Percentiles rank a stretch among this genome's conserved stretches.
These are phyloP conservation scores for Bombus ignitus DNA, from an alignment of 1,140 invertebrate species.

Conservation along the genomic window DNA sequence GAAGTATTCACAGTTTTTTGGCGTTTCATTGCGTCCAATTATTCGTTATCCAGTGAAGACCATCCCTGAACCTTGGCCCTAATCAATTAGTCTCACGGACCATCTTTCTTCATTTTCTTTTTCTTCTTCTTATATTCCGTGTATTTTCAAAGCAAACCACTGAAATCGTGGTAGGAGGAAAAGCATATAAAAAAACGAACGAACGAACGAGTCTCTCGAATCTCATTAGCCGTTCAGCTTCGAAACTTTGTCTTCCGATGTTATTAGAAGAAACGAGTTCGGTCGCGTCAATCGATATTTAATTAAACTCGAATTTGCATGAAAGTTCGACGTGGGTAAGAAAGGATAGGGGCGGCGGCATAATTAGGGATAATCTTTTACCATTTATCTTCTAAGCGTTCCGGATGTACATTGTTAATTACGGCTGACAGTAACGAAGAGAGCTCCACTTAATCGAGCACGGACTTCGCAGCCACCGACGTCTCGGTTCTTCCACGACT, in stretches of 20 bases:
- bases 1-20: constrained; percentile 48
- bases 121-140: not conserved
- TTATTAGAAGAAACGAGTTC: constrained; percentile 36
- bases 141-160: constrained; percentile 13
- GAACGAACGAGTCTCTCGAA: constrained; percentile 3
- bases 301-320: constrained; percentile 53
- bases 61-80: constrained; percentile 35
- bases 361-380: constrained; percentile 61
- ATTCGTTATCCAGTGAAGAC: constrained; percentile 51
- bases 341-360: constrained; percentile 14
- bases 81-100: constrained; percentile 59
- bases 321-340: constrained; percentile 20
- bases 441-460: constrained; percentile 59
- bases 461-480: constrained; percentile 12
- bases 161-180: not conserved
- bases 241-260: constrained; percentile 30
- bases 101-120: constrained; percentile 8
- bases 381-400: constrained; percentile 63
- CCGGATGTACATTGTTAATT: constrained; percentile 64
- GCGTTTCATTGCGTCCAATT: constrained; percentile 63
- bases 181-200: not conserved
- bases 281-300: constrained; percentile 54
- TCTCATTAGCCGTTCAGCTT: constrained; percentile 35
- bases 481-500: constrained; percentile 23
- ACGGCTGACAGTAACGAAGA: constrained; percentile 62